Base-by-base conservation (phyloP, 2,888 invertebrate species). In the Bedellia somnulentella region DNA sequence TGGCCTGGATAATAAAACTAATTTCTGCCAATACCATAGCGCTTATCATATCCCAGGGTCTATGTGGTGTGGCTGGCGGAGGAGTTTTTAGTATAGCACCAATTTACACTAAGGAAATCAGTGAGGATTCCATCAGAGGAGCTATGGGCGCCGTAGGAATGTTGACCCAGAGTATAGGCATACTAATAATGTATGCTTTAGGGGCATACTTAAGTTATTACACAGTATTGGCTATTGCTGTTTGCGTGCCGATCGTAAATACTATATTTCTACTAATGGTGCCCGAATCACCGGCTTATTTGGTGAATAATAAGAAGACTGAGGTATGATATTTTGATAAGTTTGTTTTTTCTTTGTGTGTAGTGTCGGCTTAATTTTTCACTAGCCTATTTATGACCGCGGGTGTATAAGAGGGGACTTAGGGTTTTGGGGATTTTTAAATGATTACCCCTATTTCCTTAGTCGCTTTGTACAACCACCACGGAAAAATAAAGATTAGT, bases 41-140 rank as follows among this genome's bases (percentile, higher is more conserved):
- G 11, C 27, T 40, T 3, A 27, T 37, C 3, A 12, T 35, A 4
- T 35, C 40, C 2, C 37, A 35, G 29, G 27, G 15, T 2, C 27
- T 27, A n/a, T 35, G 33, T 11, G 40, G 40, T 5, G 15, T 40
- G 1, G 37, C 35, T 2, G 30, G 26, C 0, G 40, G 35, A 3
- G 40, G 40, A 5, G 32, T 38, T 1, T 40, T 33, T 21, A 31
- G 28, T 8, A 30, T 37, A 1, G 23, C 29, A 5, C 38, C 38
- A 6, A n/a, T 32, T 4, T 40, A 40, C 15, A 37, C 32, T 8
- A 40, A 38, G 24, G 40, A 40, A 29, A 36, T 40, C 11, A 30
- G 37, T 4, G 32, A 37, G 12, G 40, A 38, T 12, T 37, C 35
- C n/a, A 27, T 40, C 1, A 25, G 40, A 34, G 40, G 40, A 2